Evolutionary conservation across 2,113 vertebrate genomes (phyloP).

Genomic region (Bagarius yarrelli): DNA sequence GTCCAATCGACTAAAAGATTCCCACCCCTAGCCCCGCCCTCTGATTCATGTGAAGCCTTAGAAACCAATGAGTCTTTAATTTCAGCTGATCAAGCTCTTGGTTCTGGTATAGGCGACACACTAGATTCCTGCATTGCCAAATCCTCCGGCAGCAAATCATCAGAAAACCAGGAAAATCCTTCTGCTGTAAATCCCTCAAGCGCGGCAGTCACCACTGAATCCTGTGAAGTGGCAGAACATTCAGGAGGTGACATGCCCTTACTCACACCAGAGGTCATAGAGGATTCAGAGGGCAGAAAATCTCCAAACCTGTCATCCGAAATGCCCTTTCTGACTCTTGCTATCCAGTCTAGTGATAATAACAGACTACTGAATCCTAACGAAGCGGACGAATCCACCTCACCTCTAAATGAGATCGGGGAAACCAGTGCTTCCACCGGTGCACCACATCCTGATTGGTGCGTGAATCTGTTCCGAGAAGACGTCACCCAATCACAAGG

Average conservation of each 20-base stretch:
- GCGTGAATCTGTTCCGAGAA: background rate
- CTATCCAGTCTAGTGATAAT: conserved; percentile 45
- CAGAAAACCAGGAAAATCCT: conserved; percentile 3
- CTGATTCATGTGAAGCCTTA: background rate
- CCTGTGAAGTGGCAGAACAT: background rate
- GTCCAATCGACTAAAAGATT: conserved; percentile 41
- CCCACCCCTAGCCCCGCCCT: conserved; percentile 26
- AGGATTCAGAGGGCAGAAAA: conserved; percentile 56
- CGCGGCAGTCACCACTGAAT: conserved; percentile 6
- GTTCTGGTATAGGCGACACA: background rate
- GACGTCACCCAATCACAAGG: background rate
- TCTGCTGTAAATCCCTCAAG: background rate
- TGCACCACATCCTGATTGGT: conserved; percentile 11
- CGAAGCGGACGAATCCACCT: conserved; percentile 56
- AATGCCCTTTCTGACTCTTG: conserved; percentile 75
- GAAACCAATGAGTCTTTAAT: background rate
- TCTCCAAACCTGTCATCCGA: conserved; percentile 67
- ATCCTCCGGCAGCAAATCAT: conserved; percentile 10
- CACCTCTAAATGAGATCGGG: conserved; percentile 24
- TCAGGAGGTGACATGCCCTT: conserved; percentile 67
- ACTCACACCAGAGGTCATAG: conserved; percentile 65
- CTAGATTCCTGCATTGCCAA: background rate
- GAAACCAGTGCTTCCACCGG: background rate
- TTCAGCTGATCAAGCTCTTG: background rate
- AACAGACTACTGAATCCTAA: conserved; percentile 18